Percentiles rank a stretch among this genome's conserved stretches.
Conservation (phyloP, 2,113 vertebrate species). For the Alosa alosa region DNA sequence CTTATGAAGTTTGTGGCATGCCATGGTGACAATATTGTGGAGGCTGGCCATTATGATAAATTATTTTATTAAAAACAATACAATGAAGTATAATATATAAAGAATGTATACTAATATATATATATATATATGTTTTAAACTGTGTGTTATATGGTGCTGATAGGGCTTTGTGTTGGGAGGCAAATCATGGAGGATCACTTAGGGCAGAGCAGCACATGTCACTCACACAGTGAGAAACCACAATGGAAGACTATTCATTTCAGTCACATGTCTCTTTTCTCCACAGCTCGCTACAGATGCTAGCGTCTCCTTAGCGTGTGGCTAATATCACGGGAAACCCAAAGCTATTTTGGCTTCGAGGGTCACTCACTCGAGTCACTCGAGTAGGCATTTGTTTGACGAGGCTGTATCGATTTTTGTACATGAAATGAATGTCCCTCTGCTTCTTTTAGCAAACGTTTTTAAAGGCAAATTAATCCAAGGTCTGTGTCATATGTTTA, state of each 20-base stretch:
- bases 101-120: not conserved
- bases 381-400: not conserved
- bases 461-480: conserved; percentile 17
- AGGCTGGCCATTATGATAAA: not conserved
- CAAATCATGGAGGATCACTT: not conserved
- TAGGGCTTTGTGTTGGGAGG: not conserved
- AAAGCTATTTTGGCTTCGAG: not conserved
- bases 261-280: not conserved
- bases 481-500: not conserved
- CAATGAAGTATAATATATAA: not conserved
- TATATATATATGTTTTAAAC: not conserved
- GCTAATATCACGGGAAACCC: not conserved
- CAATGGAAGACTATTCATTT: not conserved
- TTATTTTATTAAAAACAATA: not conserved
- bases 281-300: not conserved
- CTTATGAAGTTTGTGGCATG: conserved; percentile 6
- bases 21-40: conserved; percentile 8
- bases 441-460: not conserved
- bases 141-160: too few relatives aligned
- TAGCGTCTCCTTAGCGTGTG: not conserved
- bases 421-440: not conserved
- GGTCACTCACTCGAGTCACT: not conserved
- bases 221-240: not conserved
- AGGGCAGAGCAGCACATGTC: not conserved
- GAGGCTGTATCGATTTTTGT: not conserved